Percentiles rank a stretch among this genome's conserved stretches.
These are phyloP conservation scores for Dromaius novaehollandiae DNA, from an alignment of 2,113 vertebrate species.

Conservation along the genomic window DNA sequence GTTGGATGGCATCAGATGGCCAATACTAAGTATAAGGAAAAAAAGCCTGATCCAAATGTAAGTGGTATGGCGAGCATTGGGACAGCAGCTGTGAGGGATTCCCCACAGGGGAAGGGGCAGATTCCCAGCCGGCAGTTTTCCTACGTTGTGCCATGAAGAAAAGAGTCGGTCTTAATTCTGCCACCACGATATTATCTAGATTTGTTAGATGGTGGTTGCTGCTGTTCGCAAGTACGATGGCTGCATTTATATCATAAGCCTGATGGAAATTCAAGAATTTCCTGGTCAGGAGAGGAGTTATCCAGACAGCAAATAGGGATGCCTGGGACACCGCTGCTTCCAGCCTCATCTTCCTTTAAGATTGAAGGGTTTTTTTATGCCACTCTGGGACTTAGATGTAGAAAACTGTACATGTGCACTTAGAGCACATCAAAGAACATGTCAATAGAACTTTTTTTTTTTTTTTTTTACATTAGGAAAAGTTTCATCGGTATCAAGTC, in stretches of 20 bases:
- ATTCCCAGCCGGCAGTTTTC: not conserved
- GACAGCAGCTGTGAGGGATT: not conserved
- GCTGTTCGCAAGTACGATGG: not conserved
- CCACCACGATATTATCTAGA: not conserved
- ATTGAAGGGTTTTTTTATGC: not conserved
- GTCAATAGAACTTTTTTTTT: not conserved
- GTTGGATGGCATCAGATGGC: not conserved
- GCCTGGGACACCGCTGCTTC: not conserved
- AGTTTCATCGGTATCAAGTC: not conserved
- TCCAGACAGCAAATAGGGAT: not conserved
- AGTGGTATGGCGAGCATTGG: not conserved
- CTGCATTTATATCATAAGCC: not conserved
- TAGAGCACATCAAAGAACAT: not conserved
- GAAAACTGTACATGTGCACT: not conserved
- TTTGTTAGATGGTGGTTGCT: not conserved
- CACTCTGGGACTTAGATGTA: not conserved
- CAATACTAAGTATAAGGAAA: not conserved
- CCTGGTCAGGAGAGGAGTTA: fast-evolving
- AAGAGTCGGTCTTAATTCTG: not conserved
- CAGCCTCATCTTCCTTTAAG: not conserved
- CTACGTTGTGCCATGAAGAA: not conserved
- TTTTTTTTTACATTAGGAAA: not conserved
- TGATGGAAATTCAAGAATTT: not conserved
- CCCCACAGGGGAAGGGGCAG: not conserved
- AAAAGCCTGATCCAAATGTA: not conserved